Evolutionary conservation across 30 jellyfish, hydroid and myxozoan species (phyloP).

Genomic region (Chironex yamaguchii): DNA sequence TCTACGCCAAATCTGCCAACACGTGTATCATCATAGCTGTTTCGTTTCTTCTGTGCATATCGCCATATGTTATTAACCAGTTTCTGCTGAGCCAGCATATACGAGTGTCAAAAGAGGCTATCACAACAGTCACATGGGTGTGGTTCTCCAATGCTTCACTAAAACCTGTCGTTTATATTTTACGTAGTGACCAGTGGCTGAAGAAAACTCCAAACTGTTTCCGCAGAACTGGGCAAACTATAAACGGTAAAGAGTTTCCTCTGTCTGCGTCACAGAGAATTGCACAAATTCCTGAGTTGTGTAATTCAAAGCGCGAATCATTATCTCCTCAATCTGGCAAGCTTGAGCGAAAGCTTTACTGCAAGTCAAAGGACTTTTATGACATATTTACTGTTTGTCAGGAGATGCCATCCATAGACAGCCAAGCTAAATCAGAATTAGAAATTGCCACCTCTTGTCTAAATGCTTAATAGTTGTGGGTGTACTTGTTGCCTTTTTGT

Average conservation of each 20-base stretch:
- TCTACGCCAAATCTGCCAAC: conserved; percentile 61
- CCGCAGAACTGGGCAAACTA: too few species aligned
- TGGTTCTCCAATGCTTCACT: conserved; percentile 46
- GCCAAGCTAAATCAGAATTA: too few species aligned
- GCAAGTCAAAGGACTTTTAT: neutral
- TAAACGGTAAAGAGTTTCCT: too few species aligned
- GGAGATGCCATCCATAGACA: too few species aligned
- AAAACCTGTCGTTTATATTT: conserved; percentile 42
- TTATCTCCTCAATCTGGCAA: too few species aligned
- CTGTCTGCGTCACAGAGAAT: too few species aligned
- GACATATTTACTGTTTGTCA: neutral
- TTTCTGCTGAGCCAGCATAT: neutral
- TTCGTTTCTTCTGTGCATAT: conserved; percentile 23
- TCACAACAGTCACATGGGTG: conserved; percentile 29
- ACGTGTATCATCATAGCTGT: conserved; percentile 51
- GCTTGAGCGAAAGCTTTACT: too few species aligned
- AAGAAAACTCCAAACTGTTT: neutral
- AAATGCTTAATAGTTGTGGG: too few species aligned
- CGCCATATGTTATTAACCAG: conserved; percentile 17
- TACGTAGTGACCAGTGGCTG: conserved; percentile 15
- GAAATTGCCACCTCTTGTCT: too few species aligned
- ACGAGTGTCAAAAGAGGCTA: neutral
- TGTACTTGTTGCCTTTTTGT: too few species aligned
- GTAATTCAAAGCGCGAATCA: too few species aligned
- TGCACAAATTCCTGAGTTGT: too few species aligned